These are phyloP conservation scores for Alviniconcha strummeri DNA, from an alignment of 2,888 invertebrate species.

Conservation along the genomic window DNA sequence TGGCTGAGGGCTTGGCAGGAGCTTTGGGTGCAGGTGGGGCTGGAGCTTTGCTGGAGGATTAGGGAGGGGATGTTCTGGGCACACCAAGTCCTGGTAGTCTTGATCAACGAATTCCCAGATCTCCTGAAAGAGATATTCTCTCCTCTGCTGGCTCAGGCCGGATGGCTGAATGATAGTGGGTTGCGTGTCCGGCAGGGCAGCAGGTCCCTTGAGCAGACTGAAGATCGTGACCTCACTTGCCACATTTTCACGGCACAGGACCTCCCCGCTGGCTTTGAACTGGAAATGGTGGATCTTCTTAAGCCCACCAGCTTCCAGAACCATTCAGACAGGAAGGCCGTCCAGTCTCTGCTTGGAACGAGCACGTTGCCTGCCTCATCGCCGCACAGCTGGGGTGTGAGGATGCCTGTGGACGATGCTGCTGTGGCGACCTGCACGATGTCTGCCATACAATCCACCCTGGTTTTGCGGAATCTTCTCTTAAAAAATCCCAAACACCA, in stretches of 20 bases:
- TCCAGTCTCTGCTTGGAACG: conserved; percentile 36
- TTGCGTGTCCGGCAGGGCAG: background rate
- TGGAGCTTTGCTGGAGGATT: no score
- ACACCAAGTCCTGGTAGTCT: background rate
- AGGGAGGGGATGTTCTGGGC: background rate
- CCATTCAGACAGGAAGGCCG: background rate
- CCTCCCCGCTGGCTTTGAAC: background rate
- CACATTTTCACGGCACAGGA: background rate
- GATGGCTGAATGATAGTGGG: conserved; percentile 8
- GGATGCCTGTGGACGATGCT: conserved; percentile 14
- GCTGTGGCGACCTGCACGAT: conserved; percentile 25
- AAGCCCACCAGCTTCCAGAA: conserved; percentile 32
- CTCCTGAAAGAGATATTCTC: conserved; percentile 14
- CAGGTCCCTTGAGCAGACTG: conserved; percentile 10
- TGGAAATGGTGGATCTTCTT: conserved; percentile 33
- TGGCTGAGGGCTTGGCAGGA: no score
- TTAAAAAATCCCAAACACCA: conserved; percentile 40
- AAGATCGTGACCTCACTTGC: background rate
- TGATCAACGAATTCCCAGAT: background rate
- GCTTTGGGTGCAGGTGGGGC: no score
- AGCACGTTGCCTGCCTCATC: conserved; percentile 21
- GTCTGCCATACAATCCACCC: conserved; percentile 37
- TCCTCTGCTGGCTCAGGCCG: conserved; percentile 1
- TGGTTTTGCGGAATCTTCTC: background rate
- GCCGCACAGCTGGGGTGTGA: conserved; percentile 21